Evolutionary conservation across 2,113 vertebrate genomes (phyloP).

Genomic region (Otolemur garnettii): DNA sequence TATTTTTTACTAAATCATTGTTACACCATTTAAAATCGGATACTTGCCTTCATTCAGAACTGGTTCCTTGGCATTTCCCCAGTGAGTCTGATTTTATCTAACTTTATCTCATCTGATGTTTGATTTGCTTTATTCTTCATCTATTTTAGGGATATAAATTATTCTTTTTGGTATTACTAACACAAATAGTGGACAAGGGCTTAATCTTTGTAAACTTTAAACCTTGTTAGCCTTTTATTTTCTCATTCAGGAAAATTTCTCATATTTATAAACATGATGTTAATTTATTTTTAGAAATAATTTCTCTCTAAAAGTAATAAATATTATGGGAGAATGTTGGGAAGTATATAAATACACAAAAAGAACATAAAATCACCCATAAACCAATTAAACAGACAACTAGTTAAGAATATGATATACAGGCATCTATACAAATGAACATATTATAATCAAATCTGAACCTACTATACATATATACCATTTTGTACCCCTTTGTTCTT

Average conservation of each 20-base stretch:
- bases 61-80: neutral
- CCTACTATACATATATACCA: neutral
- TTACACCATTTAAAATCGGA: neutral
- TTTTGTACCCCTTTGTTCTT: neutral
- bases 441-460: conserved; percentile 6
- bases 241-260: neutral
- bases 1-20: neutral
- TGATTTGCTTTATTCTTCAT: neutral
- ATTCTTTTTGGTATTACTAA: neutral
- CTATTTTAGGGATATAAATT: neutral
- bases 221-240: neutral
- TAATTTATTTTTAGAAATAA: conserved; percentile 21
- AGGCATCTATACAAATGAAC: neutral
- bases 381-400: neutral
- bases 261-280: neutral
- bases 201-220: conserved; percentile 54
- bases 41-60: neutral
- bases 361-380: neutral
- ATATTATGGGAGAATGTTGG: neutral
- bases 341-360: neutral
- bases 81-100: neutral
- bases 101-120: neutral
- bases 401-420: neutral
- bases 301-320: neutral
- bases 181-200: neutral